Conservation (phyloP, 2,888 invertebrate species). For the Drosophila limbata region DNA sequence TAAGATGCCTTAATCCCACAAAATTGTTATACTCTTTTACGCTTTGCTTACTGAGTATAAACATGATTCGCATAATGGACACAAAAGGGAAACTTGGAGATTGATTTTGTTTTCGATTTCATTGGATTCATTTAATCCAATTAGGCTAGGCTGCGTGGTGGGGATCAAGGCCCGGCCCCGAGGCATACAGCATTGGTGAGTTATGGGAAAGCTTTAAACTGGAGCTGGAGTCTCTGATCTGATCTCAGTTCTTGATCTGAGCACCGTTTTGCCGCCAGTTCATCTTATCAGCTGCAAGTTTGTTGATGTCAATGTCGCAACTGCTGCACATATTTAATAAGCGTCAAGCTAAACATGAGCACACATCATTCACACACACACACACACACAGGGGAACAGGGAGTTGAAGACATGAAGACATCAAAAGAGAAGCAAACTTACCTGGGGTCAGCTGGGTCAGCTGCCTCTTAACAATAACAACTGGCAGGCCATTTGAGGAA, state of each 20-base stretch:
- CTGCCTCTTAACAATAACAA: conserved; percentile 58
- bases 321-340: conserved; percentile 77
- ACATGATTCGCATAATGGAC: conserved; percentile 72
- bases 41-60: conserved; percentile 38
- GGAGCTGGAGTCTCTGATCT: conserved; percentile 28
- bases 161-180: conserved; percentile 49
- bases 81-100: conserved; percentile 39
- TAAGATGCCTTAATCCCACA: background rate
- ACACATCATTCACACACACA: conserved; percentile 65
- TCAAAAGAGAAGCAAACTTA: conserved; percentile 28
- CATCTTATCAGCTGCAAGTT: conserved; percentile 63
- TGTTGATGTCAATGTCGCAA: conserved; percentile 28
- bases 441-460: conserved; percentile 74
- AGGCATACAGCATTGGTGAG: conserved; percentile 35
- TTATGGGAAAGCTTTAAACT: conserved; percentile 70
- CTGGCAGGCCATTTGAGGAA: conserved; percentile 77
- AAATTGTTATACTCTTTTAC: background rate
- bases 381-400: conserved; percentile 38
- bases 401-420: conserved; percentile 70
- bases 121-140: conserved; percentile 74
- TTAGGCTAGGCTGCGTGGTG: conserved; percentile 62
- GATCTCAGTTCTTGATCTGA: conserved; percentile 26
- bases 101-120: conserved; percentile 75
- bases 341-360: conserved; percentile 64
- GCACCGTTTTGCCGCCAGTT: conserved; percentile 13